Conservation (phyloP, 1,140 invertebrate species). For the Ceratosolen solmsi region DNA sequence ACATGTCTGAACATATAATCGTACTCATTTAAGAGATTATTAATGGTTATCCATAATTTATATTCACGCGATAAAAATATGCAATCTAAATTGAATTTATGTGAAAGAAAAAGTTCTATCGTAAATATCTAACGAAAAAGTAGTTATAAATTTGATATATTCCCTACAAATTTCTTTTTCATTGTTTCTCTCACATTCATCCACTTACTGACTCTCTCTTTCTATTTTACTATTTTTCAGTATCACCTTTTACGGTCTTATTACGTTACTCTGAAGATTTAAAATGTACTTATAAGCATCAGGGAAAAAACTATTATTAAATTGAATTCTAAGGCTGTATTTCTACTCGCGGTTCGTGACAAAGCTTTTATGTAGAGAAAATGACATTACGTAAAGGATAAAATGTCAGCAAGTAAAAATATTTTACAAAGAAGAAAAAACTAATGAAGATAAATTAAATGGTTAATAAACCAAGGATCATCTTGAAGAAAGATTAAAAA, state of each 20-base stretch:
- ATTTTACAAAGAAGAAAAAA: constrained; percentile 7
- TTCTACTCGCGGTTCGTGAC: constrained; percentile 54
- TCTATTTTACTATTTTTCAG: not conserved
- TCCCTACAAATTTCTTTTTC: not conserved
- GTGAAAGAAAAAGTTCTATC: too few species aligned
- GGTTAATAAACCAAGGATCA: too few species aligned
- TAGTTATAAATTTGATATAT: too few species aligned
- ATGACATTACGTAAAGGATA: constrained; percentile 41
- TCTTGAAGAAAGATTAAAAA: too few species aligned
- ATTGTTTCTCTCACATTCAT: not conserved
- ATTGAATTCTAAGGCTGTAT: constrained; percentile 62
- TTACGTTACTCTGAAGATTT: constrained; percentile 38
- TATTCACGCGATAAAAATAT: too few species aligned
- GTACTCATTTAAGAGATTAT: too few species aligned
- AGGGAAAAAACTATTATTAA: constrained; percentile 65
- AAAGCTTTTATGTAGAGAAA: constrained; percentile 62
- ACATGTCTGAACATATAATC: too few species aligned
- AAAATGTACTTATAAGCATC: constrained; percentile 56
- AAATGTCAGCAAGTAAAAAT: not conserved
- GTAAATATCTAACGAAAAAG: too few species aligned
- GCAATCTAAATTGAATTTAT: too few species aligned
- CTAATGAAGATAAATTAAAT: not conserved
- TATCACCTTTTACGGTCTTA: not conserved
- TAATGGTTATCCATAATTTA: too few species aligned
- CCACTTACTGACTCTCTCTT: not conserved